A percentile compares a stretch with the other conserved stretches of the same genome.
These are phyloP conservation scores for Heliothis peltigera DNA, from an alignment of 2,888 invertebrate genomes.

Conservation along the genomic window DNA sequence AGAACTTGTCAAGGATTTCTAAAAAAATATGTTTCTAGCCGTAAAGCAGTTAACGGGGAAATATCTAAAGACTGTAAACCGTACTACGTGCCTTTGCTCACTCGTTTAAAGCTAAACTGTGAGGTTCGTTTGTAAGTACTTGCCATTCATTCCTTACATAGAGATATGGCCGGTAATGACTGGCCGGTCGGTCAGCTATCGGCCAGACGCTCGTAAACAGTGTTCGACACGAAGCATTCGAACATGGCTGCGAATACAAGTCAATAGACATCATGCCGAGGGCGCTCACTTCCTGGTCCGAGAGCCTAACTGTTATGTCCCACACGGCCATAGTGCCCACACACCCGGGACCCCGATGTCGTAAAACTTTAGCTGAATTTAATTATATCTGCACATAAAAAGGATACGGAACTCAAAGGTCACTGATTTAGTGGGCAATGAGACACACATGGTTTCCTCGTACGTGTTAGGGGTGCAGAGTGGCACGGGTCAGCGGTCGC, in stretches of 20 bases:
- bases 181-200: slow-evolving; percentile 82
- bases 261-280: slow-evolving; percentile 82
- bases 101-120: slow-evolving; percentile 80
- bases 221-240: slow-evolving; percentile 83
- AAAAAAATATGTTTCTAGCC: slow-evolving; percentile 72
- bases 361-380: slow-evolving; percentile 66
- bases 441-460: slow-evolving; percentile 67
- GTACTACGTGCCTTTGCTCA: slow-evolving; percentile 81
- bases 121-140: slow-evolving; percentile 82
- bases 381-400: slow-evolving; percentile 71
- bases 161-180: slow-evolving; percentile 88
- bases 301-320: slow-evolving; percentile 70
- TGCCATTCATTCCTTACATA: slow-evolving; percentile 86
- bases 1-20: slow-evolving; percentile 62
- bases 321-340: slow-evolving; percentile 65
- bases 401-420: slow-evolving; percentile 74
- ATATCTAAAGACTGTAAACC: slow-evolving; percentile 71
- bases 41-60: slow-evolving; percentile 80
- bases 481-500: slow-evolving; percentile 81
- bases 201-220: slow-evolving; percentile 86
- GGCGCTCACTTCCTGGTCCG: slow-evolving; percentile 80
- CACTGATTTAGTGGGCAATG: slow-evolving; percentile 76
- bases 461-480: slow-evolving; percentile 73
- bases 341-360: slow-evolving; percentile 52
- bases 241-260: slow-evolving; percentile 83